Percentiles rank a stretch among this genome's conserved stretches.
Evolutionary conservation across 2,888 invertebrate species (phyloP).

Genomic region (Tineola bisselliella): DNA sequence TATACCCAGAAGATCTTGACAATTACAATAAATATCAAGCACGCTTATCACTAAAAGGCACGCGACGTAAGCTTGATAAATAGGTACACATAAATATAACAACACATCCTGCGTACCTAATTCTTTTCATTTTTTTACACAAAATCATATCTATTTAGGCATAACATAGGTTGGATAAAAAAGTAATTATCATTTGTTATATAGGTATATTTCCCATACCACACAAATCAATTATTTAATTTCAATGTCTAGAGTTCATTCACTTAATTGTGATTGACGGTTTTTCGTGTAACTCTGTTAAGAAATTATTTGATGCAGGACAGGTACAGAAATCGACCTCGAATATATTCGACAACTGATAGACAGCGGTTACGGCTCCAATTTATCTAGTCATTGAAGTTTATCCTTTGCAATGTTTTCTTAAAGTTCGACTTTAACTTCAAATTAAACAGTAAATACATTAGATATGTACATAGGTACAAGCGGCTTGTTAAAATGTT

Average conservation of each 20-base stretch:
- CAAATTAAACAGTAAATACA: no score
- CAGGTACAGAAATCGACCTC: background rate
- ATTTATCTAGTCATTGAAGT: background rate
- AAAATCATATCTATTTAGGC: no score
- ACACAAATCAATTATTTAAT: no score
- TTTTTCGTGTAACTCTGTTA: background rate
- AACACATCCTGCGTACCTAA: background rate
- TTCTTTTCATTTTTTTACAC: no score
- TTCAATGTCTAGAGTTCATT: no score
- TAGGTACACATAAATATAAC: background rate
- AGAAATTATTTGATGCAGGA: background rate
- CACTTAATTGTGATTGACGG: background rate
- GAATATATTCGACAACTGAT: background rate
- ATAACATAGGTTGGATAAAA: no score
- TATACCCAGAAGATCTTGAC: no score
- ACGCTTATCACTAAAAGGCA: background rate
- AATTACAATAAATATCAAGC: background rate
- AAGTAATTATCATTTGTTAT: no score
- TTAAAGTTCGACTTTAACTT: no score
- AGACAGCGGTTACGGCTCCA: background rate
- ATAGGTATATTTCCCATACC: no score
- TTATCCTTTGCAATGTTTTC: no score
- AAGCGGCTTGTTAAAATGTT: background rate
- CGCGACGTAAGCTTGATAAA: background rate
- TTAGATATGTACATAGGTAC: no score